Conservation (phyloP, 2,888 invertebrate species). For the Pseudococcus jackbeardsleyi region DNA sequence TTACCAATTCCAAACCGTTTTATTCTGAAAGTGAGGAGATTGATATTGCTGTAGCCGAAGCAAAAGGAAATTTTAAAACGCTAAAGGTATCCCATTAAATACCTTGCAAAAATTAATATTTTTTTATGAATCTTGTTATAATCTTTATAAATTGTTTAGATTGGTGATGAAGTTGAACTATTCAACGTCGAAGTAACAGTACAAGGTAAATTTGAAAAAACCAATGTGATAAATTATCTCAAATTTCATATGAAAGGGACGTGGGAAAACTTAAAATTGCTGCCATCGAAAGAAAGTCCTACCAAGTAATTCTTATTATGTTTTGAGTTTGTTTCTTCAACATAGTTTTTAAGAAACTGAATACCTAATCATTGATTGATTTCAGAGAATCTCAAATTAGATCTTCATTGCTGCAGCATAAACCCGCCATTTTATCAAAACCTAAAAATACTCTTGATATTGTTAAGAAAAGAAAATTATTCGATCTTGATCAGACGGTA, state of each 20-base stretch:
- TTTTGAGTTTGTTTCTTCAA: background rate
- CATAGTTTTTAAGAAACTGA: background rate
- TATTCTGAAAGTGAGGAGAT: background rate
- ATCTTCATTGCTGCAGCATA: background rate
- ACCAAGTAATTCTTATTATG: background rate
- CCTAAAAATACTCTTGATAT: background rate
- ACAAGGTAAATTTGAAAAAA: background rate
- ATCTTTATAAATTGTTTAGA: background rate
- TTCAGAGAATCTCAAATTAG: background rate
- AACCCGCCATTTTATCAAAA: background rate
- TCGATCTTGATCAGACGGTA: background rate
- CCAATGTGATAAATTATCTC: background rate
- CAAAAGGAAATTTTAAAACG: background rate
- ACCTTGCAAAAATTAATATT: background rate
- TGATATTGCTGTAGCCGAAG: background rate
- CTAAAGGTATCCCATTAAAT: background rate
- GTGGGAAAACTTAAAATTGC: background rate
- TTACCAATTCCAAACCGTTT: background rate
- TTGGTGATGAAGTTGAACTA: conserved; percentile 14
- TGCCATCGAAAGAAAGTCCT: background rate
- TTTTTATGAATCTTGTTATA: background rate
- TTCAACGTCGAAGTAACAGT: background rate
- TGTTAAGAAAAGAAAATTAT: conserved; percentile 32
- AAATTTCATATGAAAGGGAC: background rate
- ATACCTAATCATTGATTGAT: no score